Evolutionary conservation across 2,888 invertebrate species (phyloP), one percentile per base, ranked within the genome.

Genomic region (Timandra comae): DNA sequence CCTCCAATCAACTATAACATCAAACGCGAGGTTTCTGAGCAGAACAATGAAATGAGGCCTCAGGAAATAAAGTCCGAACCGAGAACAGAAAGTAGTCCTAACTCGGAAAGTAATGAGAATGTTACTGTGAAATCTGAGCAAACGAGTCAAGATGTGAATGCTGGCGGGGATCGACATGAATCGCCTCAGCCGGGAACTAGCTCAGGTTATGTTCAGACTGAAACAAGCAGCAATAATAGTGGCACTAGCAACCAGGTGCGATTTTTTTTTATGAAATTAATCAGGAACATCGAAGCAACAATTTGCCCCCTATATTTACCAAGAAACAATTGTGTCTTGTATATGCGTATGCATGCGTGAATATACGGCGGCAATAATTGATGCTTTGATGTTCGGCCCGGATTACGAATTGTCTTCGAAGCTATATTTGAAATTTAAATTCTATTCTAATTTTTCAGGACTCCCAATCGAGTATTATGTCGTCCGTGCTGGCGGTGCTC

Each of bases 181-280:
- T 76, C 81, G 3, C 81, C 84, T 3, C 81, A 79, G 41, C 82
- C 84, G 1, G 79, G 81, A 3, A 65, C 82, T 1, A 80, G 80
- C 43, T 63, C 71, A n/a, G 63, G 62, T 36, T 43, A 38, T 37
- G 37, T 43, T 7, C 57, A 52, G 39, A 30, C 41, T 25, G 33
- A 52, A 36, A 52, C 57, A 41, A 52, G 39, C 30, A 41, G 32
- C 27, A 12, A 49, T 22, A 46, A 40, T 21, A 52, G 16, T 16
- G 16, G 6, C 16, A 16, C 16, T 16, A n/a, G n/a, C n/a, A n/a
- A n/a, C n/a, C 16, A 16, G 16, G 16, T n/a, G n/a, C n/a, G n/a
- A n/a, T n/a, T n/a, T n/a, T n/a, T n/a, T n/a, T n/a, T n/a, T n/a
- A n/a, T n/a, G n/a, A n/a, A n/a, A n/a, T n/a, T n/a, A n/a, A n/a